Base-by-base conservation (phyloP, 2,888 invertebrate genomes). In the Cataglyphis livida region DNA sequence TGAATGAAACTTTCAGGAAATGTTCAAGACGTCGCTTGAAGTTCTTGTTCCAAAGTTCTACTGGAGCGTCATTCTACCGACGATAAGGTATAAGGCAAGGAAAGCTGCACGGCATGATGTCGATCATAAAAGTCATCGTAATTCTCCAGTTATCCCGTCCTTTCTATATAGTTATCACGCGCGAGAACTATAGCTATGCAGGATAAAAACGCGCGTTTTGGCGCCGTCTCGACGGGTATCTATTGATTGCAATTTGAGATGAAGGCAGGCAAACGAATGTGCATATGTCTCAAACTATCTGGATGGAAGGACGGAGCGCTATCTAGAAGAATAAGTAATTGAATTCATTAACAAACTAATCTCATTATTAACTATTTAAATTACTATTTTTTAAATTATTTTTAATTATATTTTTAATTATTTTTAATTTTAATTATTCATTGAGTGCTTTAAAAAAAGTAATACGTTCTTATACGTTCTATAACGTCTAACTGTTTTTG, bases 181-280 rank as follows among this genome's bases (percentile, higher is more conserved):
- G 28, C n/a, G 3, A 21, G 10, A 25, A 44, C 81, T 64, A 73
- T 81, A 71, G 32, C 54, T 73, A 61, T 65, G 75, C 38, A 65
- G 84, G 84, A 92, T 86, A 85, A 89, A 90, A 87, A 82, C 85
- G 82, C 85, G 82, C 85, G 84, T 91, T 91, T 91, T 87, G 93
- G 92, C 93, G 92, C 92, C 93, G 91, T 87, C 89, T 90, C 85
- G 93, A 90, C 93, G 93, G 89, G 82, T 89, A 87, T 91, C 90
- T 93, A 93, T 93, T 89, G 93, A 93, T 93, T 92, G 90, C 89
- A 91, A 91, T 91, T 90, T 89, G 88, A 91, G 85, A 90, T 89
- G 86, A 86, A 82, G 85, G 65, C 74, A 76, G 59, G 71, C 18
- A 73, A 62, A 75, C 82, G 82, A 76, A 62, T 74, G 83, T 81